These are phyloP conservation scores for Tonatia bakeri DNA, from an alignment of 2,113 vertebrate genomes.

Conservation along the genomic window DNA sequence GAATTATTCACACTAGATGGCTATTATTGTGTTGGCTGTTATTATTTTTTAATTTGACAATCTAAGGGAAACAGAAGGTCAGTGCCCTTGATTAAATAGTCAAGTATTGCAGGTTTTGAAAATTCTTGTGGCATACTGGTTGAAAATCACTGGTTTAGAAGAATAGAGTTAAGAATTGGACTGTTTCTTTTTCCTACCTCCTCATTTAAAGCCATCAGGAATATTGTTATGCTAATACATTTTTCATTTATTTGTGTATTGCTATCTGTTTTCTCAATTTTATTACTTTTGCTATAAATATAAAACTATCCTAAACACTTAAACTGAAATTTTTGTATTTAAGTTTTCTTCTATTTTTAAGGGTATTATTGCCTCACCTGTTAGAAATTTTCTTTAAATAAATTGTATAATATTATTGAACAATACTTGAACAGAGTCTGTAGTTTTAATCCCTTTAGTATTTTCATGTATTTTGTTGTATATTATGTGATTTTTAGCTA, in stretches of 20 bases:
- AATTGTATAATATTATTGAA: neutral
- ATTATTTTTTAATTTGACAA: neutral
- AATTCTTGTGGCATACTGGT: neutral
- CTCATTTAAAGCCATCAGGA: neutral
- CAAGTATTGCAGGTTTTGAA: neutral
- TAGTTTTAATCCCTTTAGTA: neutral
- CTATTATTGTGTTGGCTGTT: neutral
- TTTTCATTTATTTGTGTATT: neutral
- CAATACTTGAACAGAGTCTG: neutral
- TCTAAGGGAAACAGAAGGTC: neutral
- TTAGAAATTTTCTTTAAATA: neutral
- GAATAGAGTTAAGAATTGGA: neutral
- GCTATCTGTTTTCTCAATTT: neutral
- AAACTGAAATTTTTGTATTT: neutral
- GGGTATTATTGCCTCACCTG: neutral
- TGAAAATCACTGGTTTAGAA: neutral
- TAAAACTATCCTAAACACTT: neutral
- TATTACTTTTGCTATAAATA: neutral
- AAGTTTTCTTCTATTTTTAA: neutral
- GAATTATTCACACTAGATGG: neutral
- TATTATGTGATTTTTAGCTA: neutral
- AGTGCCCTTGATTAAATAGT: neutral
- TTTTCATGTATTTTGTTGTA: neutral
- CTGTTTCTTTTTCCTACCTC: neutral
- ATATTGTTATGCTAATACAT: neutral